Percentiles rank a stretch among this genome's conserved stretches.
phyloP scores from a whole-genome alignment of 2,113 vertebrate genomes.

The Tympanuchus pallidicinctus region DNA sequence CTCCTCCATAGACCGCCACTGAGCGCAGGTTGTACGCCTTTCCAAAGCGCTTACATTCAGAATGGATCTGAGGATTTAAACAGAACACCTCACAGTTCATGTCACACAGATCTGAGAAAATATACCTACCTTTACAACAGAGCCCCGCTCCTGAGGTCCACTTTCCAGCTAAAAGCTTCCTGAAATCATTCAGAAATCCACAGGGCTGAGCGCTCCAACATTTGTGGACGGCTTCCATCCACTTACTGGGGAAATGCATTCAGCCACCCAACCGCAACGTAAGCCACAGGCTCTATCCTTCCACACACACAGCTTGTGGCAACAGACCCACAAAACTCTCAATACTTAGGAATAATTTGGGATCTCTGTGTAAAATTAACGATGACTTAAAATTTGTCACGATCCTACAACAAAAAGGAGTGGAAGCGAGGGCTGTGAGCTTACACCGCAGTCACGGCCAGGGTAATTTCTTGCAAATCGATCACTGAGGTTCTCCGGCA shows the following conservation, averaged over 20 bases:
- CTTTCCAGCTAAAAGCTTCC: not conserved
- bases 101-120: not conserved
- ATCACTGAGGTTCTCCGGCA: not conserved
- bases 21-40: constrained; percentile 97
- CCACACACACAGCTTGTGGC: not conserved
- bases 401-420: not conserved
- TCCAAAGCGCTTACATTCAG: constrained; percentile 97
- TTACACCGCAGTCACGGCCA: not conserved
- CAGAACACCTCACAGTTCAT: not conserved
- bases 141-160: not conserved
- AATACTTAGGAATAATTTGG: not conserved
- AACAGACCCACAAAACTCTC: not conserved
- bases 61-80: constrained; percentile 85
- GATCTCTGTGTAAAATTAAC: not conserved
- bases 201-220: not conserved
- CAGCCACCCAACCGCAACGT: not conserved
- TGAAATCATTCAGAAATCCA: not conserved
- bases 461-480: not conserved
- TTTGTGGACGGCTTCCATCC: not conserved
- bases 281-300: not conserved
- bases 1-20: constrained; percentile 96
- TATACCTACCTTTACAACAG: rapidly evolving
- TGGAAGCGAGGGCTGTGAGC: not conserved
- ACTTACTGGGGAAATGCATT: not conserved
- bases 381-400: not conserved